These are phyloP conservation scores for Heliconius eleuchia DNA, from an alignment of 1,140 invertebrate genomes.

Conservation along the genomic window DNA sequence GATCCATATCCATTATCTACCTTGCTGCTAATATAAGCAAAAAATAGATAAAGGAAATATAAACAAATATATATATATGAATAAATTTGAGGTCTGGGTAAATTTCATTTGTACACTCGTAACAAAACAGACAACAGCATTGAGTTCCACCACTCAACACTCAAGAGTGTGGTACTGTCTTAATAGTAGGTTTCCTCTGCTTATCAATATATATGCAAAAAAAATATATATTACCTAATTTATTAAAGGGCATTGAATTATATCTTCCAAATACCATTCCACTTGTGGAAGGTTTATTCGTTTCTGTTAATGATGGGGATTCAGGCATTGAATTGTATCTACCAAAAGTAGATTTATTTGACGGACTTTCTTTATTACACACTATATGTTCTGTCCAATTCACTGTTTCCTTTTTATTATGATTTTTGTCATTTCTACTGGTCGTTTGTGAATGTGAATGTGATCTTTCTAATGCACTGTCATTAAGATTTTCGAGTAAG, in stretches of 20 bases:
- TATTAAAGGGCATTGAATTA: slow-evolving; percentile 73
- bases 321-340: slow-evolving; percentile 77
- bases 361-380: slow-evolving; percentile 1
- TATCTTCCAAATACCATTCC: slow-evolving; percentile 67
- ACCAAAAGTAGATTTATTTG: slow-evolving; percentile 48
- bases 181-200: too few relatives aligned
- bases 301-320: slow-evolving; percentile 56
- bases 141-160: too few relatives aligned
- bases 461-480: slow-evolving; percentile 67
- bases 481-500: slow-evolving; percentile 75
- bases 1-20: too few relatives aligned
- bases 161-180: too few relatives aligned
- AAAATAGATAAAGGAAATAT: too few relatives aligned
- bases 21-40: too few relatives aligned
- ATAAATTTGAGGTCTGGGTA: too few relatives aligned
- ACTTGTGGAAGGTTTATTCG: slow-evolving; percentile 62
- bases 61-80: too few relatives aligned
- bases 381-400: slow-evolving; percentile 50
- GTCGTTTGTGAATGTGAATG: slow-evolving; percentile 66
- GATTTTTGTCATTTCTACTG: slow-evolving; percentile 42
- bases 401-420: slow-evolving; percentile 35
- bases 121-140: too few relatives aligned
- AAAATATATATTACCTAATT: slow-evolving; percentile 47
- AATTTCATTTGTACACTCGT: too few relatives aligned
- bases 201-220: too few relatives aligned